Evolutionary conservation across 2,797 vertebrate genomes (phyloP).

Genomic region (Anabacerthia variegaticeps): DNA sequence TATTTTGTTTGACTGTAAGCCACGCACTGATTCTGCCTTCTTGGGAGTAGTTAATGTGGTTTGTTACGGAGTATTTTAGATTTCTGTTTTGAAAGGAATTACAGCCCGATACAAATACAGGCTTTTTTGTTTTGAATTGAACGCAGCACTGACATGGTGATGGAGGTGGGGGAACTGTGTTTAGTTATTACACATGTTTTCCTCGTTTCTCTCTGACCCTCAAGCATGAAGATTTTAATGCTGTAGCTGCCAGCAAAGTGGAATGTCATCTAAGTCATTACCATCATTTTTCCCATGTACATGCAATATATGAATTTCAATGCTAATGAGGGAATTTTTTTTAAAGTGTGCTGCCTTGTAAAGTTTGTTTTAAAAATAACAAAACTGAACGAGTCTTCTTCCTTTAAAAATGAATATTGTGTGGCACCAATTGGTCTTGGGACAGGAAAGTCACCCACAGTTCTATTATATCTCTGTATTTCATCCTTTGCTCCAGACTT

Average conservation of each 20-base stretch:
- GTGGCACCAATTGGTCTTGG: not conserved
- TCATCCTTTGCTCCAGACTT: not conserved
- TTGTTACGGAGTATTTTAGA: not conserved
- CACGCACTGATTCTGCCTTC: not conserved
- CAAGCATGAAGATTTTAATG: not conserved
- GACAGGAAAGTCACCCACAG: not conserved
- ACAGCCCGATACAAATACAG: not conserved
- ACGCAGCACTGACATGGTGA: not conserved
- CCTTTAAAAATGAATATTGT: not conserved
- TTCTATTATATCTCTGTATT: not conserved
- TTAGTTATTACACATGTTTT: not conserved
- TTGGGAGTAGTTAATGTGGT: not conserved
- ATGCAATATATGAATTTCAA: conserved; percentile 12
- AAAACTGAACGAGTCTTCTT: not conserved
- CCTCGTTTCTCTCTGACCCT: not conserved
- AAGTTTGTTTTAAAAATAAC: not conserved
- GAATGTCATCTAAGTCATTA: conserved; percentile 32
- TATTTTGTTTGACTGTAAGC: not conserved
- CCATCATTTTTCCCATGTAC: not conserved
- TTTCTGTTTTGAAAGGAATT: not conserved
- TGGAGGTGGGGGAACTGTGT: not conserved
- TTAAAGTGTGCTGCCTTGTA: not conserved
- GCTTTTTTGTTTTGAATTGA: not conserved
- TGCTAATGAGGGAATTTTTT: not conserved
- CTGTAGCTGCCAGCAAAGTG: not conserved